These are phyloP conservation scores for Bruchidius siliquastri DNA, from an alignment of 2,888 invertebrate species.

Conservation along the genomic window DNA sequence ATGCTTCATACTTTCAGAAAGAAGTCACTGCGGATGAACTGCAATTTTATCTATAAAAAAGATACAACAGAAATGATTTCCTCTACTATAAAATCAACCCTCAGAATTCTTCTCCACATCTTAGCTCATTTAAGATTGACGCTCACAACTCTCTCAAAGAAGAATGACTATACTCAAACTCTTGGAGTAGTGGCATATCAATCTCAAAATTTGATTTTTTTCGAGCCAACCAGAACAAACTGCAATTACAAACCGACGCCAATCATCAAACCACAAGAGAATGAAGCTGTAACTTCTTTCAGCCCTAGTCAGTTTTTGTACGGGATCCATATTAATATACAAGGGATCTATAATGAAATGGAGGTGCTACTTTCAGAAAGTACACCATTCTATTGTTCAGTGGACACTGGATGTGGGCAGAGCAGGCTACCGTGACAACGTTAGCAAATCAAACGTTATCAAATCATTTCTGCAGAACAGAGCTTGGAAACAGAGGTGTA, in stretches of 20 bases:
- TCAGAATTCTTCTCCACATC: neutral
- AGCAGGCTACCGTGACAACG: neutral
- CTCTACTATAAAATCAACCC: constrained; percentile 1
- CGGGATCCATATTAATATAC: neutral
- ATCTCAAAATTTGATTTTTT: constrained; percentile 4
- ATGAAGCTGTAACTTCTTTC: neutral
- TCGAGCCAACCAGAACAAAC: constrained; percentile 1
- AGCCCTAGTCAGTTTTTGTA: no score
- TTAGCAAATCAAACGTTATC: no score
- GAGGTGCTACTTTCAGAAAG: neutral
- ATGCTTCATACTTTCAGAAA: constrained; percentile 2
- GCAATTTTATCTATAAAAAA: neutral
- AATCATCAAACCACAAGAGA: neutral
- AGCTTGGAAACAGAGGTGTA: no score
- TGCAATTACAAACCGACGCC: neutral
- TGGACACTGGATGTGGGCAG: constrained; percentile 1
- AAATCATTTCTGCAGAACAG: no score
- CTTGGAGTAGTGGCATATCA: neutral
- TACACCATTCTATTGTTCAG: neutral
- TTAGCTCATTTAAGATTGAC: constrained; percentile 2
- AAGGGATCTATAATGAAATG: neutral
- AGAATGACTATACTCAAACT: neutral
- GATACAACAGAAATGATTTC: constrained; percentile 1
- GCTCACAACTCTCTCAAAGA: neutral
- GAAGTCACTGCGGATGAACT: neutral